A percentile compares a stretch with the other conserved stretches of the same genome.
These are phyloP conservation scores for Melanerpes aurifrons DNA, from an alignment of 2,113 vertebrate species.

Conservation along the genomic window DNA sequence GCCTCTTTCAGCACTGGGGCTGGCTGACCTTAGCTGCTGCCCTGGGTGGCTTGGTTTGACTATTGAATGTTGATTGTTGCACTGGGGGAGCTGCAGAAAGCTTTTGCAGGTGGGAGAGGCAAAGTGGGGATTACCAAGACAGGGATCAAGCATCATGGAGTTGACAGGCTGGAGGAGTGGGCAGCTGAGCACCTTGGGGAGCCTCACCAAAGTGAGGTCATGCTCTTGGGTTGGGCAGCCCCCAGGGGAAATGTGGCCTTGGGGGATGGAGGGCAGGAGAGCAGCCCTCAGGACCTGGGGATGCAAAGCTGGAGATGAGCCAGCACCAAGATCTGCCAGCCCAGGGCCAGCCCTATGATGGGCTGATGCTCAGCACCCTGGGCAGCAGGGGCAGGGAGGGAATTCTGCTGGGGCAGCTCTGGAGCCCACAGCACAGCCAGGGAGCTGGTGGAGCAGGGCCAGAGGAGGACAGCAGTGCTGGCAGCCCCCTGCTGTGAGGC, in stretches of 20 bases:
- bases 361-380: neutral
- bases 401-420: neutral
- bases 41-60: neutral
- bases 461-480: neutral
- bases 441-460: neutral
- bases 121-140: neutral
- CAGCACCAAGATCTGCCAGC: neutral
- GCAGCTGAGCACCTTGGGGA: neutral
- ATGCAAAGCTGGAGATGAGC: neutral
- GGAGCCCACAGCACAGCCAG: neutral
- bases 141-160: neutral
- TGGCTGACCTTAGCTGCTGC: neutral
- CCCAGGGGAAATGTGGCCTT: accelerated
- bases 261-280: neutral
- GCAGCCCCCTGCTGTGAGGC: neutral
- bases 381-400: neutral
- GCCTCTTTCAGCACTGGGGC: neutral
- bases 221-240: neutral
- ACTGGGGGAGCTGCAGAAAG: neutral
- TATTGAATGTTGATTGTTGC: neutral
- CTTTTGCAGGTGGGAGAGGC: neutral
- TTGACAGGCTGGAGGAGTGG: neutral
- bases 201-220: neutral
- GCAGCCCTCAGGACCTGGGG: neutral
- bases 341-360: neutral